phyloP scores from a whole-genome alignment of 2,113 vertebrate species.

The Etheostoma spectabile region DNA sequence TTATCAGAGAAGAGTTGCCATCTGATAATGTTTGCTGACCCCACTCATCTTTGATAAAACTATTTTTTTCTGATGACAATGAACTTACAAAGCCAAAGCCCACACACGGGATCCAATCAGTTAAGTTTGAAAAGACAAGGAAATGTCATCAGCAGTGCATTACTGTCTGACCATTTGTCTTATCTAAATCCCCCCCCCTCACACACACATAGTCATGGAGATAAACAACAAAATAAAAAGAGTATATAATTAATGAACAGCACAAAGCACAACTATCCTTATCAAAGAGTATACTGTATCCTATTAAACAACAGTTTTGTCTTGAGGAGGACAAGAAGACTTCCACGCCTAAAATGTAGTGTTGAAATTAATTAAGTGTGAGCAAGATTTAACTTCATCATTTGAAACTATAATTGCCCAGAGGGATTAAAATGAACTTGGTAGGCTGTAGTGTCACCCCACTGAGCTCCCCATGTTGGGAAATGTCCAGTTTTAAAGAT shows the following conservation, averaged over 20 bases:
- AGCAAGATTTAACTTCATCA: slow-evolving; percentile 99
- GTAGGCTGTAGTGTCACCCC: slow-evolving; percentile 93
- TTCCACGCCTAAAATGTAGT: slow-evolving; percentile 92
- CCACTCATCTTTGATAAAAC: slow-evolving; percentile 85
- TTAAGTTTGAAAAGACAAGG: slow-evolving; percentile 63
- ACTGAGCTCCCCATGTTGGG: slow-evolving; percentile 93
- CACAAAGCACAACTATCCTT: slow-evolving; percentile 67
- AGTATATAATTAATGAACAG: slow-evolving; percentile 68
- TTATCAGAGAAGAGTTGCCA: slow-evolving; percentile 82
- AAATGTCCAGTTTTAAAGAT: slow-evolving; percentile 97
- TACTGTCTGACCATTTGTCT: slow-evolving; percentile 69
- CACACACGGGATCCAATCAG: slow-evolving; percentile 60
- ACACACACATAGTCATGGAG: slow-evolving; percentile 15
- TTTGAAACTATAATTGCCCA: slow-evolving; percentile 99
- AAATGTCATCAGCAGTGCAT: slow-evolving; percentile 70
- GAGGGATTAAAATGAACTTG: slow-evolving; percentile 99
- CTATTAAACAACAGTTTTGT: slow-evolving; percentile 70
- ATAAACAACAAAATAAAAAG: slow-evolving; percentile 55
- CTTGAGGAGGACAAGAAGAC: slow-evolving; percentile 81
- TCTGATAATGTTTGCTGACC: slow-evolving; percentile 81
- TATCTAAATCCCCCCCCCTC: slow-evolving; percentile 54
- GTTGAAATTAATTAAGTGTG: slow-evolving; percentile 99
- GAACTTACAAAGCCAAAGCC: slow-evolving; percentile 37
- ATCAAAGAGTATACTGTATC: slow-evolving; percentile 66
- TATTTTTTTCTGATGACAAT: slow-evolving; percentile 83